phyloP scores from a whole-genome alignment of 2,888 invertebrate genomes.

The Mythimna pallens region DNA sequence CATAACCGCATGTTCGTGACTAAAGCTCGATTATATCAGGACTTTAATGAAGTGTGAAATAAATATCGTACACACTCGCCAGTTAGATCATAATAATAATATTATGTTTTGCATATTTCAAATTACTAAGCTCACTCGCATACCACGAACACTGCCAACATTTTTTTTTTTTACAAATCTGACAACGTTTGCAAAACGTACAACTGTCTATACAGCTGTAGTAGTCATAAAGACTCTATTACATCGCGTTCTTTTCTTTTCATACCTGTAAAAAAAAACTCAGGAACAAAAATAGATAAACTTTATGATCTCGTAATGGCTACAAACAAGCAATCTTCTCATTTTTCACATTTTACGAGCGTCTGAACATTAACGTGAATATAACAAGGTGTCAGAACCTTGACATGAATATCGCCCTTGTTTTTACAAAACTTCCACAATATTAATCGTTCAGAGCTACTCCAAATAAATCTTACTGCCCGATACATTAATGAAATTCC shows the following conservation, averaged over 20 bases:
- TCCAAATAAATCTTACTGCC: slow-evolving; percentile 72
- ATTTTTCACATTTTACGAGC: slow-evolving; percentile 57
- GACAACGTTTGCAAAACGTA: slow-evolving; percentile 16
- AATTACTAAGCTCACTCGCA: slow-evolving; percentile 43
- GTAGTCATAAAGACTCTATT: slow-evolving; percentile 46
- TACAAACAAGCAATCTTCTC: slow-evolving; percentile 53
- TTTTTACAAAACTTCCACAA: slow-evolving; percentile 75
- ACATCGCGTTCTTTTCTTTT: slow-evolving; percentile 54
- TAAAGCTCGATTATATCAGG: slow-evolving; percentile 27
- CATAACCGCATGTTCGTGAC: slow-evolving; percentile 32
- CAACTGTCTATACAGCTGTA: slow-evolving; percentile 15
- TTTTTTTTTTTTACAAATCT: slow-evolving; percentile 41
- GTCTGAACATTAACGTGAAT: slow-evolving; percentile 63
- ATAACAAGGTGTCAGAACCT: slow-evolving; percentile 81
- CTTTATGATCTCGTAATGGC: slow-evolving; percentile 60
- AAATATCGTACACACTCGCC: slow-evolving; percentile 21
- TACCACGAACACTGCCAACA: slow-evolving; percentile 52
- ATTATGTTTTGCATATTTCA: slow-evolving; percentile 49
- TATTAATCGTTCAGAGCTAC: slow-evolving; percentile 75
- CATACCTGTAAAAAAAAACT: slow-evolving; percentile 62
- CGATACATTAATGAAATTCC: slow-evolving; percentile 74
- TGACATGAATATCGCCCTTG: slow-evolving; percentile 81
- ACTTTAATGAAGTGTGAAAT: slow-evolving; percentile 39
- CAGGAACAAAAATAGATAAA: slow-evolving; percentile 59
- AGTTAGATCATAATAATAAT: slow-evolving; percentile 43